Base-by-base conservation (phyloP, 2,888 invertebrate species). In the Anticlea derivata region DNA sequence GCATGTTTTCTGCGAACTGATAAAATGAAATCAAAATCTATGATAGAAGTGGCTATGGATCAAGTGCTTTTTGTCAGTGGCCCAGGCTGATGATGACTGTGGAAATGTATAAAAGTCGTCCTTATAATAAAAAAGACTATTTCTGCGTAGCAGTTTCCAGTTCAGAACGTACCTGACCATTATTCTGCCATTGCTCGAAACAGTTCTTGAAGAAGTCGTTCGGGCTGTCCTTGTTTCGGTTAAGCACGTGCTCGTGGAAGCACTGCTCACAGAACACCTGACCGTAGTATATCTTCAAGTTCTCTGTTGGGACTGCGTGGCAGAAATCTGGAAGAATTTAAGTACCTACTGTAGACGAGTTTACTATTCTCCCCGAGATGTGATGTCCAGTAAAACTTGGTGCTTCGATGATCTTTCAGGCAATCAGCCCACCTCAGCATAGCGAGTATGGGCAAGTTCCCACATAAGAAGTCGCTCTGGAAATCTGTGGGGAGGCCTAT, bases 221-320 rank as follows among this genome's bases (percentile, higher is more conserved):
- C 0, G 87, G 82, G 47, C 82, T 85, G 47, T 88, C 86, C 39
- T 71, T 72, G 38, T 65, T 80, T 4, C 76, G 78, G 34, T 66
- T 80, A 5, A 89, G 50, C 1, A 89, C 78, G 51, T 83, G 79
- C 24, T 75, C 73, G 24, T 87, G 66, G 63, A 89, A 89, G 60
- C 89, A 89, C 0, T 82, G 80, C 44, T 88, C 88, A 47, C 89
- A 89, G 58, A 89, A 89, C 1, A 87, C 82, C 63, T 88, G 88
- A 1, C 89, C 89, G 60, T 86, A 88, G 63, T 88, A 89, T 34
- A 89, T 85, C 65, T 89, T 87, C 7, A 82, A 56, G 43, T 78
- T 80, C 2, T 73, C 58, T 1, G 65, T 79, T 0, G 89, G 89
- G 1, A 83, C 72, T 5, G 65, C 48, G 49, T 80, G 85, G 63